Conservation (phyloP, 2,888 invertebrate species). For the Drosophila pullipes region DNA sequence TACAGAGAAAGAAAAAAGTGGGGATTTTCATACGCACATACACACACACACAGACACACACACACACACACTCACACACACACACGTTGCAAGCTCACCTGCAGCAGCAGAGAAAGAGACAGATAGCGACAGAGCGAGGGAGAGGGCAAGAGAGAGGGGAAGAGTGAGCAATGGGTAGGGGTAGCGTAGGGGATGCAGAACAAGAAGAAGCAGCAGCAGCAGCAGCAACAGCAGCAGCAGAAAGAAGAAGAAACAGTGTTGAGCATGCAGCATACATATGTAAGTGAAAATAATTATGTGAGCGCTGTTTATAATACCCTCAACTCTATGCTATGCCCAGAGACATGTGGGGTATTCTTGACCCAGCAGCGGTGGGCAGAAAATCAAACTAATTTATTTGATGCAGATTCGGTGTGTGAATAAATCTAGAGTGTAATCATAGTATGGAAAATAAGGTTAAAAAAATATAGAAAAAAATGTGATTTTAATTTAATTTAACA, state of each 20-base stretch:
- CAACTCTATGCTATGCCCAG: background rate
- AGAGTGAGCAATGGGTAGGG: background rate
- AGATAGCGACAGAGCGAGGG: background rate
- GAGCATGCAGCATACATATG: conserved; percentile 12
- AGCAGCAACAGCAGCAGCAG: background rate
- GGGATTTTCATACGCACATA: conserved; percentile 11
- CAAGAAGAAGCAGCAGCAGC: too few species aligned
- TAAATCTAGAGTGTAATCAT: too few species aligned
- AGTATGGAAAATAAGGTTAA: background rate
- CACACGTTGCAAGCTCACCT: conserved; percentile 23
- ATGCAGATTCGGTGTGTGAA: too few species aligned
- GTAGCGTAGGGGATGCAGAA: background rate
- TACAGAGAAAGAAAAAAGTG: conserved; percentile 4
- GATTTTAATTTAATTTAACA: background rate
- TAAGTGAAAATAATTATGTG: conserved; percentile 33
- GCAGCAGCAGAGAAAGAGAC: background rate
- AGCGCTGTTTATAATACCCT: conserved; percentile 8
- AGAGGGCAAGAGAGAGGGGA: background rate
- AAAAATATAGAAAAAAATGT: background rate
- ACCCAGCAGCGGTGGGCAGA: background rate
- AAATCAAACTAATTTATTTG: background rate
- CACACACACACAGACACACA: background rate
- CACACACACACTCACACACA: background rate
- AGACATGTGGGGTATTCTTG: background rate
- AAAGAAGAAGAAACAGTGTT: background rate